Evolutionary conservation across 2,113 vertebrate species (phyloP).

Genomic region (Myotis lucifugus): DNA sequence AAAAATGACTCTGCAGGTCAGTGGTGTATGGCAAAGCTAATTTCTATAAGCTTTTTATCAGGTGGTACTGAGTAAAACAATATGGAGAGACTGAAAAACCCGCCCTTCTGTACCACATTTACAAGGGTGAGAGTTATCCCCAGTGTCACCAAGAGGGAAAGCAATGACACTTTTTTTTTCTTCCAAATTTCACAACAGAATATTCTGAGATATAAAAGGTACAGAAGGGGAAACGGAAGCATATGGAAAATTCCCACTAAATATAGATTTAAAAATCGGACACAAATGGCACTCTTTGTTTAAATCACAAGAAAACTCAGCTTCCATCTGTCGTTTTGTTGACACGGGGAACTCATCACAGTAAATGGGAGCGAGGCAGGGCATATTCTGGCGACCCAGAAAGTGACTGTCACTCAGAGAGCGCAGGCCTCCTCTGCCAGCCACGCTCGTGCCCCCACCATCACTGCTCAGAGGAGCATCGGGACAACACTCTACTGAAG

Average conservation of each 20-base stretch:
- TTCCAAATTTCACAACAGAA: neutral
- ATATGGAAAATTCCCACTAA: neutral
- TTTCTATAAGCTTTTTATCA: constrained; percentile 81
- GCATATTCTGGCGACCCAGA: neutral
- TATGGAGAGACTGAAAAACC: constrained; percentile 56
- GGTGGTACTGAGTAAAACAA: constrained; percentile 71
- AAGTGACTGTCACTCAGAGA: neutral
- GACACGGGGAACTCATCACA: neutral
- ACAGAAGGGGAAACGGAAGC: constrained; percentile 18
- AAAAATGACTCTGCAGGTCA: constrained; percentile 79
- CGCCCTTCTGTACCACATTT: constrained; percentile 38
- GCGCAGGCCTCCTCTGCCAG: neutral
- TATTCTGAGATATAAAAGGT: neutral
- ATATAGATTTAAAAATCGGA: constrained; percentile 22
- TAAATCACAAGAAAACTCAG: neutral
- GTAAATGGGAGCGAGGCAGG: neutral
- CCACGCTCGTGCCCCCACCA: neutral
- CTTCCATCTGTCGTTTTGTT: constrained; percentile 28
- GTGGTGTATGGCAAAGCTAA: constrained; percentile 81
- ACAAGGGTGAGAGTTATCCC: constrained; percentile 57
- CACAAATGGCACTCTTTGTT: constrained; percentile 5
- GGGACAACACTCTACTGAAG: neutral
- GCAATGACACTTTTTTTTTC: neutral
- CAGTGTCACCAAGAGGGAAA: constrained; percentile 17
- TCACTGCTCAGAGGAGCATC: neutral